Percentiles rank a stretch among this genome's conserved stretches.
Evolutionary conservation across 1,140 invertebrate genomes (phyloP).

Genomic region (Manduca sexta): DNA sequence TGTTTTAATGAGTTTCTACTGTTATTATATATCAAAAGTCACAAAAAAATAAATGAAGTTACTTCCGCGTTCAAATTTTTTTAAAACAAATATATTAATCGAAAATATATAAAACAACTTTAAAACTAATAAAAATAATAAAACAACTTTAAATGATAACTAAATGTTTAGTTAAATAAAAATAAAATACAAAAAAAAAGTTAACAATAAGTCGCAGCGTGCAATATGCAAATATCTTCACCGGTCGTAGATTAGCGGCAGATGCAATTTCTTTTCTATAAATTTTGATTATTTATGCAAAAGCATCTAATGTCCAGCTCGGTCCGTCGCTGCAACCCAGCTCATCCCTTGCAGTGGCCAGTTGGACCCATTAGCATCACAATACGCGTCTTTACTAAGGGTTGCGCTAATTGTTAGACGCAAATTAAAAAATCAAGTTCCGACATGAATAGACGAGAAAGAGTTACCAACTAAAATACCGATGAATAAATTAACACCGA

Average conservation of each 20-base stretch:
- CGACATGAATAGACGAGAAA: neutral
- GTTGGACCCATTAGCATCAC: slow-evolving; percentile 43
- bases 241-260: slow-evolving; percentile 10
- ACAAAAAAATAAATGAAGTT: no score
- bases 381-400: slow-evolving; percentile 35
- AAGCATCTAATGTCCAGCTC: slow-evolving; percentile 45
- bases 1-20: no score
- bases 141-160: no score
- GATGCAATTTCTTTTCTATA: slow-evolving; percentile 13
- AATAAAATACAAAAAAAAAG: no score
- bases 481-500: neutral
- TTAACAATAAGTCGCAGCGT: no score
- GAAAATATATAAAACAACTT: no score
- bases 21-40: no score
- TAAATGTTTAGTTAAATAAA: no score
- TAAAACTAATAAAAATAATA: no score
- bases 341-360: slow-evolving; percentile 38
- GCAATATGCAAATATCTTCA: neutral
- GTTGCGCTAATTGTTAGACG: slow-evolving; percentile 34
- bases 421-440: slow-evolving; percentile 6
- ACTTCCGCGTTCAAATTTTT: no score
- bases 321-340: slow-evolving; percentile 31
- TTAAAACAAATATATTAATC: no score
- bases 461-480: slow-evolving; percentile 3
- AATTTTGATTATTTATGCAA: slow-evolving; percentile 52